Evolutionary conservation across 2,797 vertebrate species (phyloP).

Genomic region (Danio jaintianensis): DNA sequence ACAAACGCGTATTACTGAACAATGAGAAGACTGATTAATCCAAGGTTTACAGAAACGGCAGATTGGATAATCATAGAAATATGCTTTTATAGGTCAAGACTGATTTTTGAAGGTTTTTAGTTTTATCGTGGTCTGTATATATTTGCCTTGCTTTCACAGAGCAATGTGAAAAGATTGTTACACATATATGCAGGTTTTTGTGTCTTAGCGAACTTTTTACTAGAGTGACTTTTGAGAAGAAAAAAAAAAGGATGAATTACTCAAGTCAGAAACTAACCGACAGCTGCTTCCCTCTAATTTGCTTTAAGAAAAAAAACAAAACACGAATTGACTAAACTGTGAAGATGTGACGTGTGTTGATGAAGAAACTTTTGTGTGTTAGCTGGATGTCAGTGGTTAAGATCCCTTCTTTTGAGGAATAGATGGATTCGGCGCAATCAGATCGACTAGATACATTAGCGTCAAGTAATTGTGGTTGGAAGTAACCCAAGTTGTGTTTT

Average conservation of each 20-base stretch:
- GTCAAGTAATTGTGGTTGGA: constrained; percentile 47
- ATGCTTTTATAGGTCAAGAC: constrained; percentile 26
- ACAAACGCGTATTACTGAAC: constrained; percentile 19
- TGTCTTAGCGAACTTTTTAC: constrained; percentile 65
- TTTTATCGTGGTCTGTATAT: constrained; percentile 61
- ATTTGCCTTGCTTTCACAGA: constrained; percentile 67
- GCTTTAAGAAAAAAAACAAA: constrained; percentile 31
- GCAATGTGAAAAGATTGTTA: constrained; percentile 62
- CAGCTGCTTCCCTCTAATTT: constrained; percentile 61
- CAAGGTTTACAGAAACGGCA: constrained; percentile 35
- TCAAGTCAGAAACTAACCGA: constrained; percentile 56
- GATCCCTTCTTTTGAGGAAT: constrained; percentile 53
- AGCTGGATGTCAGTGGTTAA: constrained; percentile 52
- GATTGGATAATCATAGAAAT: constrained; percentile 43
- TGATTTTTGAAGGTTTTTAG: constrained; percentile 47
- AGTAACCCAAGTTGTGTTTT: constrained; percentile 55
- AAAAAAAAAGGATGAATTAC: constrained; percentile 22
- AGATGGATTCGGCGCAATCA: constrained; percentile 47
- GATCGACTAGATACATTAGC: constrained; percentile 48
- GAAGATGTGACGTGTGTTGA: constrained; percentile 54
- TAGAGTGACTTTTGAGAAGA: constrained; percentile 57
- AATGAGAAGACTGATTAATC: constrained; percentile 19
- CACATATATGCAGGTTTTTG: constrained; percentile 60
- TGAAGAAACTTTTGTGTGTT: constrained; percentile 50
- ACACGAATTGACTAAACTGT: constrained; percentile 35